These are phyloP conservation scores for Cheilosia scutellata DNA, from an alignment of 2,888 invertebrate species.

Conservation along the genomic window DNA sequence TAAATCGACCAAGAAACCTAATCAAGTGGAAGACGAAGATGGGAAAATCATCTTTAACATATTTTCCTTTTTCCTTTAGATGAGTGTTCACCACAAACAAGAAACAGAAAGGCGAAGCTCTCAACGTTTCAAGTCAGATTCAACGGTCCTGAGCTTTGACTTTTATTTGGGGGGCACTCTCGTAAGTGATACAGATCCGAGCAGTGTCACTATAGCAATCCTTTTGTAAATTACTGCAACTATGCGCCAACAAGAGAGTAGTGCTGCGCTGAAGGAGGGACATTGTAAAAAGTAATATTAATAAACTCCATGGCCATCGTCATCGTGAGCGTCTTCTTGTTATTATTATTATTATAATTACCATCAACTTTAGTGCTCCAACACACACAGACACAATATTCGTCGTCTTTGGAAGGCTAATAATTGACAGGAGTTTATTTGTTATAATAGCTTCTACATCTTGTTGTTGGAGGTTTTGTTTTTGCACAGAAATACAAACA, in stretches of 20 bases:
- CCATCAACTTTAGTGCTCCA: constrained; percentile 49
- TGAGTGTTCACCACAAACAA: constrained; percentile 19
- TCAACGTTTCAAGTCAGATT: constrained; percentile 25
- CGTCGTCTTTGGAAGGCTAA: constrained; percentile 28
- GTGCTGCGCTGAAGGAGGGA: constrained; percentile 22
- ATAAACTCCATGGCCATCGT: constrained; percentile 60
- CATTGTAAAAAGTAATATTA: constrained; percentile 63
- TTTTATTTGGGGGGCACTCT: constrained; percentile 27
- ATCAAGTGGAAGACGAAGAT: constrained; percentile 50
- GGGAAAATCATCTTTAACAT: constrained; percentile 16
- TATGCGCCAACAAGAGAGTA: constrained; percentile 23
- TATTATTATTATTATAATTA: constrained; percentile 51
- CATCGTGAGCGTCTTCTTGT: constrained; percentile 32
- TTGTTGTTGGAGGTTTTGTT: not conserved
- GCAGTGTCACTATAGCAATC: constrained; percentile 10
- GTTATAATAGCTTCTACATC: constrained; percentile 45
- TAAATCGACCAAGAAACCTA: constrained; percentile 70
- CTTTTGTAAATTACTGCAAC: constrained; percentile 31
- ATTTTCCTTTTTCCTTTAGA: constrained; percentile 21
- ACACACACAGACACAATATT: constrained; percentile 10
- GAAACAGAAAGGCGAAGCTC: constrained; percentile 18
- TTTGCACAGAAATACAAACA: constrained; percentile 8
- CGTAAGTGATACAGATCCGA: constrained; percentile 38
- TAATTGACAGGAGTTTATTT: constrained; percentile 52
- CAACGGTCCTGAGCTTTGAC: constrained; percentile 61